Conservation (phyloP, 2,888 invertebrate species). For the Eremobia ochroleuca region DNA sequence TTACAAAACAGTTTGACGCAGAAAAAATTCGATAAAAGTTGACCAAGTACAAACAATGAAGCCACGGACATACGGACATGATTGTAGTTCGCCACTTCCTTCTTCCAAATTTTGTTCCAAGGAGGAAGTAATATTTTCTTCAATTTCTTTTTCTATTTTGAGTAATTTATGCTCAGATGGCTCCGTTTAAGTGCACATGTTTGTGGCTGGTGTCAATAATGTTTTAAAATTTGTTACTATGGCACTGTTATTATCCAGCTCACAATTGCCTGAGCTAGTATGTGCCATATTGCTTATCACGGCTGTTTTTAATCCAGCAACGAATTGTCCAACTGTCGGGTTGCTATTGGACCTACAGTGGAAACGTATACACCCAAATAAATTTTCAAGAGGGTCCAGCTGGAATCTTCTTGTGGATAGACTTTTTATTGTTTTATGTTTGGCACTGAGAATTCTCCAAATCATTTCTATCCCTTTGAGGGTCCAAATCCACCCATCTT, state of each 20-base stretch:
- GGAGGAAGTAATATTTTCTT: slow-evolving; percentile 12
- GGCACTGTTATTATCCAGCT: slow-evolving; percentile 19
- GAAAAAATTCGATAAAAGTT: too few species aligned
- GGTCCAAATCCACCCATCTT: slow-evolving; percentile 66
- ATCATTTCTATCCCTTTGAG: slow-evolving; percentile 56
- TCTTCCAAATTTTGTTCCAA: slow-evolving; percentile 26
- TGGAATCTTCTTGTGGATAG: slow-evolving; percentile 61
- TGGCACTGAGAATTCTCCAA: slow-evolving; percentile 28
- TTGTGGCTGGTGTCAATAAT: background rate
- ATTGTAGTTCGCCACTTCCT: slow-evolving; percentile 38
- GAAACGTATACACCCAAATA: slow-evolving; percentile 53
- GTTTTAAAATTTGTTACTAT: slow-evolving; percentile 29
- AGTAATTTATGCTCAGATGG: background rate
- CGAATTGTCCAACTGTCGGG: slow-evolving; percentile 62
- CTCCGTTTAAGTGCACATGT: slow-evolving; percentile 4
- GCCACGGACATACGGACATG: slow-evolving; percentile 52
- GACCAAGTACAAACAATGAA: too few species aligned
- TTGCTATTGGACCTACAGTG: slow-evolving; percentile 65
- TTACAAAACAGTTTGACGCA: too few species aligned
- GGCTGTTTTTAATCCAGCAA: slow-evolving; percentile 58
- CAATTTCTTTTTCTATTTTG: slow-evolving; percentile 12
- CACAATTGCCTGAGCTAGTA: slow-evolving; percentile 15
- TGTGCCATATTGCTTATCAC: slow-evolving; percentile 33
- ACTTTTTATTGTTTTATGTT: slow-evolving; percentile 43
- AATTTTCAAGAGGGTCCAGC: slow-evolving; percentile 65